Evolutionary conservation across 2,888 invertebrate genomes (phyloP).

Genomic region (Tridacna crocea): DNA sequence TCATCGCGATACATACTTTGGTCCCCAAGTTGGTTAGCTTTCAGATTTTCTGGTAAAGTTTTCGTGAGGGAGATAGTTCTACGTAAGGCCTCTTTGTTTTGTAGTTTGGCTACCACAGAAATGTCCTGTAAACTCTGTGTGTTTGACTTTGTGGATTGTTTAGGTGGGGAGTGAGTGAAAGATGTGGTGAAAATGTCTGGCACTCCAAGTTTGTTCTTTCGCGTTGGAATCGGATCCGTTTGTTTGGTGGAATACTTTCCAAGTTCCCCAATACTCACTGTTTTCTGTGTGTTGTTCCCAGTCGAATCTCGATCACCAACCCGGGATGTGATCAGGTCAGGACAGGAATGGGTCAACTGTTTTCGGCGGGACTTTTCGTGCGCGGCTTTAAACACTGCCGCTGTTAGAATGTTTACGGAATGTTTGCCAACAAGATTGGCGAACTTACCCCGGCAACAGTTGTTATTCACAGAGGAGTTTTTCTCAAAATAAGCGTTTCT

Average conservation of each 20-base stretch:
- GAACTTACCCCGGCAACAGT: conserved; percentile 55
- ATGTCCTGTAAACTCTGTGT: conserved; percentile 49
- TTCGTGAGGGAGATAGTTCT: conserved; percentile 46
- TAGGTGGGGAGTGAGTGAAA: conserved; percentile 62
- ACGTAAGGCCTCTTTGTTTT: conserved; percentile 31
- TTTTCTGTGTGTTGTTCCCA: conserved; percentile 23
- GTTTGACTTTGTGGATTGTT: neutral
- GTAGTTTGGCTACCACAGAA: conserved; percentile 12
- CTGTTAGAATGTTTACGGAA: conserved; percentile 52
- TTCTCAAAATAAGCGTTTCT: conserved; percentile 36
- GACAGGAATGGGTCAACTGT: conserved; percentile 54
- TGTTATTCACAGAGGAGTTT: conserved; percentile 33
- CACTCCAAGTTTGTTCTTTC: conserved; percentile 52
- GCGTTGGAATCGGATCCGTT: neutral
- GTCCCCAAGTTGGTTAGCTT: conserved; percentile 39
- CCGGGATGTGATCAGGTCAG: conserved; percentile 38
- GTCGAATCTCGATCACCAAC: neutral
- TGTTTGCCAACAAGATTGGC: conserved; percentile 62
- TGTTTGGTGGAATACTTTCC: conserved; percentile 21
- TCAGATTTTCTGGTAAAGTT: conserved; percentile 25
- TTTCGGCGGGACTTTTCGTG: conserved; percentile 38
- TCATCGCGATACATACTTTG: conserved; percentile 66
- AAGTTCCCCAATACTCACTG: conserved; percentile 40
- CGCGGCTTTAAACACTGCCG: conserved; percentile 51
- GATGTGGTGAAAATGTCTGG: conserved; percentile 70